Base-by-base conservation (phyloP, 2,113 vertebrate species). In the Pogona vitticeps region DNA sequence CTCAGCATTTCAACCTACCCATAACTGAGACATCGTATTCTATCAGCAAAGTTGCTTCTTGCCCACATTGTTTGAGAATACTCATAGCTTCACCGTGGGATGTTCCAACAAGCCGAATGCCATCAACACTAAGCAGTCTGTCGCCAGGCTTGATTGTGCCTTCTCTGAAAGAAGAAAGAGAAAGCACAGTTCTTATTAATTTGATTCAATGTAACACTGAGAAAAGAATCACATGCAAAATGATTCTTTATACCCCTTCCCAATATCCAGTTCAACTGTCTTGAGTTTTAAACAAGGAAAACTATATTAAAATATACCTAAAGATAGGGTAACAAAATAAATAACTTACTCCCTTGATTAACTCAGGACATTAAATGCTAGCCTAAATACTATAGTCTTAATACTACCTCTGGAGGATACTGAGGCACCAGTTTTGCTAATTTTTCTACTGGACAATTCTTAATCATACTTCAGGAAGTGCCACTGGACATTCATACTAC, bases 11-110 rank as follows among this genome's bases (percentile, higher is more conserved):
- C 1, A 38, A 96, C 98, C 75, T 97, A 98, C 98, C 98, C 98
- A 99, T 99, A 63, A 99, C 96, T 0, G 98, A 99, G 93, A 99
- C 98, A 65, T 99, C 98, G 0, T 99, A 99, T 95, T 99, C 98
- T 0, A 99, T 94, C 92, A 99, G 97, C 88, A 99, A 97, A 10
- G 98, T 98, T 0, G 98, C 99, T 88, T 99, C 99, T 94, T 99
- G 99, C 0, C 99, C 99, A 0, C 99, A 98, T 63, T 99, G 99
- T 94, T 99, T 99, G 77, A 99, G 97, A 94, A 99, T 98, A 91
- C 98, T 98, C 98, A 98, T 99, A 94, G 98, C 98, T 95, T 99
- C 99, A 0, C 98, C 96, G 1, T 98, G 98, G 3, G 97, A 97
- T 42, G 97, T 98, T 93, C 98, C 99, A 4, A 98, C 97, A 88